These are phyloP conservation scores for Neodiprion pinetum DNA, from an alignment of 1,140 invertebrate species.

Conservation along the genomic window DNA sequence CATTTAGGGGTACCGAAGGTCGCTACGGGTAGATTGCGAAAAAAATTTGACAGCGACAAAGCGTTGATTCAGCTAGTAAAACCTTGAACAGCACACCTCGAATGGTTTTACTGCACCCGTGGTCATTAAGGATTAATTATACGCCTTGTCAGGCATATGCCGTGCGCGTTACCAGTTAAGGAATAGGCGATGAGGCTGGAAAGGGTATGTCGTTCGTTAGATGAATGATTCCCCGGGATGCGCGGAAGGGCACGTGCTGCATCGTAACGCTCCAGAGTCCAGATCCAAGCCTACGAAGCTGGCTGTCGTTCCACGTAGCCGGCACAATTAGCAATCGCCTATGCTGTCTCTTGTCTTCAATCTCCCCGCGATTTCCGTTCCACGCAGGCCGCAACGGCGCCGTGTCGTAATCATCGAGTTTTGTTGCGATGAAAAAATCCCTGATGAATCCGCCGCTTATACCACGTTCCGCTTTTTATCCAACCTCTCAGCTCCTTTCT, in stretches of 20 bases:
- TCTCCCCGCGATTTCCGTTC: too few species aligned
- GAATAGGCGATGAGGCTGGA: too few species aligned
- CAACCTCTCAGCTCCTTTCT: too few species aligned
- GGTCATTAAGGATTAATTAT: slow-evolving; percentile 3
- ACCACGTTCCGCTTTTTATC: too few species aligned
- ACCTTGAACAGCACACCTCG: background rate
- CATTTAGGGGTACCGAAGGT: too few species aligned
- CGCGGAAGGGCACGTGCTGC: background rate
- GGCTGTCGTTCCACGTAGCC: background rate
- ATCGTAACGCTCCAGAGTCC: too few species aligned
- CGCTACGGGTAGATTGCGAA: background rate
- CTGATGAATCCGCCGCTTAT: too few species aligned
- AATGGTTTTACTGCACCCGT: background rate
- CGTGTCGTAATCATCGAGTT: too few species aligned
- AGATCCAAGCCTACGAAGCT: too few species aligned
- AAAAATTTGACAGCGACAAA: background rate
- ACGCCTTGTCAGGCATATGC: background rate
- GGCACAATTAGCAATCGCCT: background rate
- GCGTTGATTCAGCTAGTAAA: background rate
- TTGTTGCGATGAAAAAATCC: too few species aligned
- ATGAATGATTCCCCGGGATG: background rate
- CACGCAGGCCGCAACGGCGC: too few species aligned
- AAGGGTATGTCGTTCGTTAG: background rate
- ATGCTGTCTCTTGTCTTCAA: too few species aligned
- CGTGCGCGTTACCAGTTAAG: background rate